phyloP scores from a whole-genome alignment of 2,888 invertebrate species.

The Apamea epomidion region DNA sequence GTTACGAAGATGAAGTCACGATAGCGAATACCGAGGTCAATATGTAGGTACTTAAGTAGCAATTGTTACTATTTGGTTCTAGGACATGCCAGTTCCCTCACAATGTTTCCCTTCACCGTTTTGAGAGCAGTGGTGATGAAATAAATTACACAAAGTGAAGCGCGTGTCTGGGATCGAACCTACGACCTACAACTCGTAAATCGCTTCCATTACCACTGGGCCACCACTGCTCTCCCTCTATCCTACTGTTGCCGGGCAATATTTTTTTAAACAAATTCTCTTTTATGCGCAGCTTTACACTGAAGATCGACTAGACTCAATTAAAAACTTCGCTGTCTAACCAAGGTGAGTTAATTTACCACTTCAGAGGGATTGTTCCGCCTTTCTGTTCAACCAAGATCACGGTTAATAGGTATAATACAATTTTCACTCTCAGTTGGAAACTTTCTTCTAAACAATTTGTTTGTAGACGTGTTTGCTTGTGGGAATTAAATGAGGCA shows the following conservation, averaged over 20 bases:
- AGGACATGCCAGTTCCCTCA: too few relatives aligned
- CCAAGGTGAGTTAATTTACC: constrained; percentile 79
- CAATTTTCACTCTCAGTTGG: constrained; percentile 48
- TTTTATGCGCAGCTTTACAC: neutral
- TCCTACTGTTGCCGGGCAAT: neutral
- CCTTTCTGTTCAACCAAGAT: constrained; percentile 62
- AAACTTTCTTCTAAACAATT: constrained; percentile 50
- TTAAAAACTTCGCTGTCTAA: constrained; percentile 81
- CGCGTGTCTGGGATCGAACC: too few relatives aligned
- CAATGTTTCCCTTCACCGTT: too few relatives aligned
- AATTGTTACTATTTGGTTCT: neutral
- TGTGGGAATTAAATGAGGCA: neutral
- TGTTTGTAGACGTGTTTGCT: neutral
- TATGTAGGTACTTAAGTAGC: neutral
- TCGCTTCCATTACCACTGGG: too few relatives aligned
- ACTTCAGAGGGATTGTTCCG: constrained; percentile 70
- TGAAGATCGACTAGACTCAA: constrained; percentile 75
- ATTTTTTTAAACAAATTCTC: neutral
- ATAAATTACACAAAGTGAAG: too few relatives aligned
- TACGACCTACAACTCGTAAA: too few relatives aligned
- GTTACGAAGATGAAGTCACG: neutral
- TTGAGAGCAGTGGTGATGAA: too few relatives aligned
- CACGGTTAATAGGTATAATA: constrained; percentile 49
- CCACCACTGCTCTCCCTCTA: too few relatives aligned
- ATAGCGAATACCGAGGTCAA: neutral